Base-by-base conservation (phyloP, 2,888 invertebrate species). In the Acronicta leporina region DNA sequence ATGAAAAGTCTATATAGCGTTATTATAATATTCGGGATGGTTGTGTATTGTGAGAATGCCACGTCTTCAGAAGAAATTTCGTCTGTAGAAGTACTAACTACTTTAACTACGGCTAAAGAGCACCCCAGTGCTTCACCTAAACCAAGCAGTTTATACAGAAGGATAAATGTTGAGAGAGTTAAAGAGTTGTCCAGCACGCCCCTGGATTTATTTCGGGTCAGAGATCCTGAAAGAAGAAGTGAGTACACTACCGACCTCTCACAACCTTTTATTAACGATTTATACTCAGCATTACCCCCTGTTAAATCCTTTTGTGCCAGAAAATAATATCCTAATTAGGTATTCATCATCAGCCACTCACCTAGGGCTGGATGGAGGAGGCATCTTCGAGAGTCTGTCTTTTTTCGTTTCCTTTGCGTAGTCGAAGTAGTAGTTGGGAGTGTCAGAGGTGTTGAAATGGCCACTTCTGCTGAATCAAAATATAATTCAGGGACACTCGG, bases 41-140 rank as follows among this genome's bases (percentile, higher is more conserved):
- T 45, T 63, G 30, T 65, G 54, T 60, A 46, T 13, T 53, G 51
- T 47, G 52, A 16, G n/a, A 45, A 71, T 49, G 20, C 9, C 11
- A 16, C 51, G 15, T 42, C 42, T 10, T 16, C 35, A 41, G 10
- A 33, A 27, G 27, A 44, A 5, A 25, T 0, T 30, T 50, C 38
- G 30, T 13, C 41, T 10, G 1, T 9, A 10, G 47, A 13, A 42
- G 20, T 20, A 20, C 2, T n/a, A 15, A 49, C 15, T 13, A 42
- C 76, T 15, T 61, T 85, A 50, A 84, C 83, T 8, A 87, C 85
- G 0, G 79, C 83, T 5, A 63, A 67, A 50, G 13, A 49, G 15
- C 67, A 59, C 4, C 61, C 69, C 1, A 68, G 48, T 53, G 73
- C 63, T 4, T 81, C 77, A 11, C 79, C 83, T 7, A 84, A 80